Evolutionary conservation across 2,797 vertebrate genomes (phyloP).

Genomic region (Catharus ustulatus): DNA sequence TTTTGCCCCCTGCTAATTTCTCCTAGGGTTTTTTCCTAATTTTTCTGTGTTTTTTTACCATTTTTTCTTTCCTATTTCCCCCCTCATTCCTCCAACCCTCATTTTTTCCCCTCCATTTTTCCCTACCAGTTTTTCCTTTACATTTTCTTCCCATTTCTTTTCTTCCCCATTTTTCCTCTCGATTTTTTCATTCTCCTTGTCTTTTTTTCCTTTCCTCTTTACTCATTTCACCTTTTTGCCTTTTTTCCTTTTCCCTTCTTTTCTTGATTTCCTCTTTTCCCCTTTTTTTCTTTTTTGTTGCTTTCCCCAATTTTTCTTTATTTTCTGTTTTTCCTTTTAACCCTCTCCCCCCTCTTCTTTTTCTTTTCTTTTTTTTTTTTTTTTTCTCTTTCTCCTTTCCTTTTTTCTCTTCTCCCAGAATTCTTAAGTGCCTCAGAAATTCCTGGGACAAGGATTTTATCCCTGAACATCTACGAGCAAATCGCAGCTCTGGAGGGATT

Average conservation of each 20-base stretch:
- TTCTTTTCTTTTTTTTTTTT: rapidly evolving
- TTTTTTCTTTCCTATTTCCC: no score
- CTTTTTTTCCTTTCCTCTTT: background rate
- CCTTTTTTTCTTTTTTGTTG: rapidly evolving
- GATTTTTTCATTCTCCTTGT: no score
- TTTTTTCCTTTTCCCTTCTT: background rate
- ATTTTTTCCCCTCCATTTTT: rapidly evolving
- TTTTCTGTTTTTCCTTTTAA: rapidly evolving
- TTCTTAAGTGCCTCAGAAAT: background rate
- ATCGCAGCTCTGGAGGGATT: background rate
- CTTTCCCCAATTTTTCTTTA: background rate
- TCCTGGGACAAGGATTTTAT: background rate
- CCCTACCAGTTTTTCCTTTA: rapidly evolving
- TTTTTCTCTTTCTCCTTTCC: rapidly evolving
- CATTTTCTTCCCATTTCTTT: background rate
- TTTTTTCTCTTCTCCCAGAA: rapidly evolving
- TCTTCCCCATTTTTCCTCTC: background rate
- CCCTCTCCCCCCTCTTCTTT: rapidly evolving
- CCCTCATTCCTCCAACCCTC: rapidly evolving
- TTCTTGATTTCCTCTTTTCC: no score
- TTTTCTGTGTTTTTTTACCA: background rate
- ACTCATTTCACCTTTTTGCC: background rate
- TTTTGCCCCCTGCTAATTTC: rapidly evolving
- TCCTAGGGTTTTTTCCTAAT: rapidly evolving
- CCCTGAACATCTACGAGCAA: rapidly evolving